phyloP scores from a whole-genome alignment of 1,140 invertebrate species.

The Patella vulgata region DNA sequence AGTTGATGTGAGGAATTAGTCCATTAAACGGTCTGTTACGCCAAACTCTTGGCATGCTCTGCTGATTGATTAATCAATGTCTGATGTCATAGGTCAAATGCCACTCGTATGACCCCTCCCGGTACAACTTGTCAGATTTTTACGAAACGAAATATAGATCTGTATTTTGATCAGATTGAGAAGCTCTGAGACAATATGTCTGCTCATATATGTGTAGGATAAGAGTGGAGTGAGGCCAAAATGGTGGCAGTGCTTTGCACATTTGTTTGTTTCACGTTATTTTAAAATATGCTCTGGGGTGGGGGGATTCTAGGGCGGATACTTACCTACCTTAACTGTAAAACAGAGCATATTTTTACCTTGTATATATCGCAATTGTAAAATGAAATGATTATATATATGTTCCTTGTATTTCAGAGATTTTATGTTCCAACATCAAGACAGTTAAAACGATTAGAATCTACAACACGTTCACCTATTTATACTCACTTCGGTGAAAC shows the following conservation, averaged over 20 bases:
- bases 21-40: too few species aligned
- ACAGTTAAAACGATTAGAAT: constrained; percentile 70
- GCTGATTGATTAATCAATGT: too few species aligned
- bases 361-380: not conserved
- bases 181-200: too few species aligned
- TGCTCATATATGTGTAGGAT: too few species aligned
- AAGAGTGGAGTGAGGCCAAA: too few species aligned
- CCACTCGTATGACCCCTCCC: not conserved
- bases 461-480: constrained; percentile 69
- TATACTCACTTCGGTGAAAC: constrained; percentile 71
- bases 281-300: not conserved
- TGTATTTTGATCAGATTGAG: not conserved
- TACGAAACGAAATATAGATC: not conserved
- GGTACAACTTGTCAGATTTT: not conserved
- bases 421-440: constrained; percentile 70
- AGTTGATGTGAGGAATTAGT: too few species aligned
- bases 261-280: too few species aligned
- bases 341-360: not conserved
- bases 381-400: not conserved
- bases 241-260: too few species aligned
- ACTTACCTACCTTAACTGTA: not conserved
- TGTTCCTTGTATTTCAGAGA: constrained; percentile 48
- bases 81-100: too few species aligned
- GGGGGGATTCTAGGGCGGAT: not conserved
- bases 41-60: too few species aligned